Evolutionary conservation across 2,797 vertebrate genomes (phyloP).

Genomic region (Clarias platycephalus): DNA sequence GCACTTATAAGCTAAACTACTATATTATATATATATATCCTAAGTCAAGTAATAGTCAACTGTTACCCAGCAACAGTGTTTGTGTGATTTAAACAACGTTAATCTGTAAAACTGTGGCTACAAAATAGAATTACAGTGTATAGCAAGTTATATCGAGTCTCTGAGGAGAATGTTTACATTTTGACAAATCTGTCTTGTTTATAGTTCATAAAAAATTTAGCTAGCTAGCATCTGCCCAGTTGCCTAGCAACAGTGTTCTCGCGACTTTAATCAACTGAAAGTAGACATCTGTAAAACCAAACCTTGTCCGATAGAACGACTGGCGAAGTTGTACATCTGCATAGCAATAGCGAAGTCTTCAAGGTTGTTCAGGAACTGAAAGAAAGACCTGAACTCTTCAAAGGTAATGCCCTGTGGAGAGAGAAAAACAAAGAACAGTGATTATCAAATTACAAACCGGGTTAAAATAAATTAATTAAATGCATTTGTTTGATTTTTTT

Average conservation of each 20-base stretch:
- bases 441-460: not conserved
- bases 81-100: not conserved
- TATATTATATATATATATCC: not conserved
- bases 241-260: not conserved
- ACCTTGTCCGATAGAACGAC: conserved; percentile 96
- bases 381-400: conserved; percentile 97
- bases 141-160: not conserved
- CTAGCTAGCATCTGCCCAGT: not conserved
- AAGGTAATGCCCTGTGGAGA: conserved; percentile 92
- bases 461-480: conserved; percentile 44
- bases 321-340: conserved; percentile 99
- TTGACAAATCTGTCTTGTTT: not conserved
- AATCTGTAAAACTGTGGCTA: not conserved
- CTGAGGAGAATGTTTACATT: not conserved
- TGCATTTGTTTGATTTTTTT: not conserved
- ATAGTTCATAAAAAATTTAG: not conserved
- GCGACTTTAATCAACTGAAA: not conserved
- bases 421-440: not conserved
- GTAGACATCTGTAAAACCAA: not conserved
- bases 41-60: not conserved
- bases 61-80: not conserved
- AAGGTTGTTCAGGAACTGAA: conserved; percentile 98
- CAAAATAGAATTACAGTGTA: not conserved
- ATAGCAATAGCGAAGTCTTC: conserved; percentile 98
- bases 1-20: not conserved